A percentile compares a stretch with the other conserved stretches of the same genome.
Evolutionary conservation across 2,888 invertebrate genomes (phyloP).

Genomic region (Macaria notata): DNA sequence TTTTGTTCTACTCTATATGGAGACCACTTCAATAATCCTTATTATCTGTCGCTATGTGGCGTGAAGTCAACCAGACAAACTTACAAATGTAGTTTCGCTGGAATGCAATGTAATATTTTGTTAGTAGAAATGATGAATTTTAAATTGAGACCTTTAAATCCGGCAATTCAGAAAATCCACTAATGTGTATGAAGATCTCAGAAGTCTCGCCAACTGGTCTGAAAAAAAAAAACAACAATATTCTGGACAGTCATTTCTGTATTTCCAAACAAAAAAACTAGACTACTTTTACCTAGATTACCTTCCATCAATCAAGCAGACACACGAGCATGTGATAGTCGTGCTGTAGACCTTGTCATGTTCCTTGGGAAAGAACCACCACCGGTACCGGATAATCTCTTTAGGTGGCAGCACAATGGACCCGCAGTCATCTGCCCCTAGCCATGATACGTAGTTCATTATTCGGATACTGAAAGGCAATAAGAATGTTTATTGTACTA

Average conservation of each 20-base stretch:
- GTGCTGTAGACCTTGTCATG: constrained; percentile 64
- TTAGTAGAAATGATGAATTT: no score
- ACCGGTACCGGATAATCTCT: constrained; percentile 63
- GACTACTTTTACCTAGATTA: constrained; percentile 31
- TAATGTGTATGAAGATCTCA: constrained; percentile 63
- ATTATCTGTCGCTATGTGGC: no score
- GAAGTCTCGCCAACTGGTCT: constrained; percentile 70
- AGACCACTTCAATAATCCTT: no score
- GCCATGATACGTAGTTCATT: constrained; percentile 60
- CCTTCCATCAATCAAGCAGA: constrained; percentile 67
- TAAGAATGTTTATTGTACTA: no score
- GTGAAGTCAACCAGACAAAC: no score
- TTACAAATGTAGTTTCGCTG: no score
- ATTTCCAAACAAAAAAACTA: no score
- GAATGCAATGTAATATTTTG: no score
- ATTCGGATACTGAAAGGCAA: constrained; percentile 59
- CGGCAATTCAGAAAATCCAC: constrained; percentile 70
- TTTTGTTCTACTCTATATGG: no score
- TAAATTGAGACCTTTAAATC: constrained; percentile 57
- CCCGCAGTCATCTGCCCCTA: constrained; percentile 66
- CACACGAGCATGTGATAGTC: constrained; percentile 64
- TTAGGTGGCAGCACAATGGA: constrained; percentile 63
- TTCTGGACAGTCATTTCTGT: no score
- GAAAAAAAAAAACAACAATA: no score
- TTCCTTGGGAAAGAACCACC: constrained; percentile 73